Evolutionary conservation across 2,797 vertebrate genomes (phyloP), one percentile per base, ranked within the genome.

Genomic region (Chelmon rostratus): DNA sequence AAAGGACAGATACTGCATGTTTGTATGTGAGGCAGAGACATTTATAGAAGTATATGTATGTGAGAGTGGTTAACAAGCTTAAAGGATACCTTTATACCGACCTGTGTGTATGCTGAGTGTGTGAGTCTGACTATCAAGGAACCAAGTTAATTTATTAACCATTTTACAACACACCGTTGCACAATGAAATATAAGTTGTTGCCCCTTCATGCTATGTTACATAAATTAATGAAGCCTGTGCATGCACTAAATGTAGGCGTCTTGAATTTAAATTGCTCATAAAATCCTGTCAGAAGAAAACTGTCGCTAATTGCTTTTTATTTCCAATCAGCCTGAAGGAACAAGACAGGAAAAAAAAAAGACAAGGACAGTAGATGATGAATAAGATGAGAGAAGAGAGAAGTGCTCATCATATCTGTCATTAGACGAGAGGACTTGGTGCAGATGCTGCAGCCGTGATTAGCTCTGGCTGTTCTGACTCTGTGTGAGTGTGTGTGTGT

Each of bases 251-350:
- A 89, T 83, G 47, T 64, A 35, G 31, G 16, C 62, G 50, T 82
- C 75, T 86, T 84, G 73, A 82, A 89, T 85, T 84, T 68, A 83
- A 89, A 86, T 76, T 72, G 85, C 59, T 78, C 72, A 72, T 85
- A 74, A 88, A 89, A 88, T 52, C 0, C 3, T 63, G 68, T 80
- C 71, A 58, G 59, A 58, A 62, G 47, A 80, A 77, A 76, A 81
- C 68, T 59, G 68, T 76, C 28, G 37, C 62, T 86, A 82, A 89
- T 89, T 84, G 40, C 53, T 68, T 85, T 88, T 86, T 63, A 79
- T 79, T 83, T 87, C 68, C 69, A 81, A 84, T 92, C 83, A 88
- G 58, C 70, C 78, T 31, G 46, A 76, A 82, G 78, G 40, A 83
- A 76, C 25, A 25, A 8, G 74, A 42, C 8, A 7, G 35, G 23